These are phyloP conservation scores for Diadumene lineata DNA, from an alignment of 92 coral and sea anemone species.

Conservation along the genomic window DNA sequence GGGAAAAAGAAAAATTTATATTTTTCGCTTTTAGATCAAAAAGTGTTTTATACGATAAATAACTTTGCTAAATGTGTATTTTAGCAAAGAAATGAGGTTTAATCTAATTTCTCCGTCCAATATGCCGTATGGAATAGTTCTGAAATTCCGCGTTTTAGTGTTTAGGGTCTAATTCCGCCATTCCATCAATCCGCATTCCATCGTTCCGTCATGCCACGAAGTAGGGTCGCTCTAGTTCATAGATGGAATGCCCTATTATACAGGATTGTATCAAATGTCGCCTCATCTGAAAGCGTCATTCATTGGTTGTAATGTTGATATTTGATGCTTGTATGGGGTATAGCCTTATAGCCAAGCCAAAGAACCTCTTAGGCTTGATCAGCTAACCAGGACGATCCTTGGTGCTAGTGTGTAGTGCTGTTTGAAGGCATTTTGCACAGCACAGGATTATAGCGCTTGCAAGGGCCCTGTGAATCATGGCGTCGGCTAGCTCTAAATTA, in stretches of 20 bases:
- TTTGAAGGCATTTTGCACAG: conserved; percentile 61
- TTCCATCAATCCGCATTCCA: too few relatives aligned
- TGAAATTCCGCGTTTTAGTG: too few relatives aligned
- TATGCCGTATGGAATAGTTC: too few relatives aligned
- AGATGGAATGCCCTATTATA: conserved; percentile 25
- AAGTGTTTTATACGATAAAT: too few relatives aligned
- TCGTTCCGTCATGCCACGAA: too few relatives aligned
- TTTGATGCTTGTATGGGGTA: conserved; percentile 37
- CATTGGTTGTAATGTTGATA: conserved; percentile 53
- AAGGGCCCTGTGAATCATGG: conserved; percentile 47
- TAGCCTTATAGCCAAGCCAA: conserved; percentile 22
- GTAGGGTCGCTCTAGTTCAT: conserved; percentile 14
- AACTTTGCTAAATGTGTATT: too few relatives aligned
- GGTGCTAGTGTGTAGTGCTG: conserved; percentile 67
- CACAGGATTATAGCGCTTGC: conserved; percentile 39
- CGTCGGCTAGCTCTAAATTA: conserved; percentile 26
- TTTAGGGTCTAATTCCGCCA: too few relatives aligned
- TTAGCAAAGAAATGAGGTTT: too few relatives aligned
- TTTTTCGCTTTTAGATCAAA: too few relatives aligned
- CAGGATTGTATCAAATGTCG: conserved; percentile 27
- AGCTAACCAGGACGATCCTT: conserved; percentile 28
- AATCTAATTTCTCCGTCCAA: too few relatives aligned
- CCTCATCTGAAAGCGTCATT: conserved; percentile 47
- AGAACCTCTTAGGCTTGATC: conserved; percentile 35
- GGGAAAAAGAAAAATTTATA: too few relatives aligned